phyloP scores from a whole-genome alignment of 2,797 vertebrate genomes.

The Trichosurus vulpecula region DNA sequence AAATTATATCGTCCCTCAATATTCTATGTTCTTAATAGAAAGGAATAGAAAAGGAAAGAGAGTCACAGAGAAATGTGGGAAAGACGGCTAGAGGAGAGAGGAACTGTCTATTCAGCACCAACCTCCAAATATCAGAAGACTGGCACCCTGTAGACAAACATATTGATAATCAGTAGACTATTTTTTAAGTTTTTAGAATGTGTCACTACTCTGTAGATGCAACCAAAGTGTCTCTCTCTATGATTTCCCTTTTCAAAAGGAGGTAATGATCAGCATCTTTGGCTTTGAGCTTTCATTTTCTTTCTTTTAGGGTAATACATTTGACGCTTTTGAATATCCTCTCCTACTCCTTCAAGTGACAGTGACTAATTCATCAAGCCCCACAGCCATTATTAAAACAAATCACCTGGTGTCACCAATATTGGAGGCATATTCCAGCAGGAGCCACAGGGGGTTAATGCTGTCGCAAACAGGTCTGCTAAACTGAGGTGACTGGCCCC shows the following conservation, averaged over 20 bases:
- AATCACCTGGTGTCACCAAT: conserved; percentile 19
- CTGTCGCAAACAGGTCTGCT: conserved; percentile 20
- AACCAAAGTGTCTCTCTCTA: not conserved
- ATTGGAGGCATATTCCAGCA: conserved; percentile 21
- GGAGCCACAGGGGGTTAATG: conserved; percentile 39
- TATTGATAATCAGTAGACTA: not conserved
- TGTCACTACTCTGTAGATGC: conserved; percentile 28
- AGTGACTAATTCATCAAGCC: conserved; percentile 66
- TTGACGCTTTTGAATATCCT: conserved; percentile 31
- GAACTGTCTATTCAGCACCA: conserved; percentile 25
- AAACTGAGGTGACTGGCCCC: conserved; percentile 45
- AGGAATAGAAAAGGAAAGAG: conserved; percentile 24
- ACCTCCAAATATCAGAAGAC: conserved; percentile 14
- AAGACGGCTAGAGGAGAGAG: not conserved
- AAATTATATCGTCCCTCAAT: conserved; percentile 21
- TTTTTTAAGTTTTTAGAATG: not conserved
- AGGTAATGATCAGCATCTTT: conserved; percentile 16
- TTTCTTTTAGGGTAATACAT: not conserved
- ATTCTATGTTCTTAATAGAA: conserved; percentile 32
- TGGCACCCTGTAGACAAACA: conserved; percentile 33
- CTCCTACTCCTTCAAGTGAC: conserved; percentile 20
- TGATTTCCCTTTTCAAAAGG: conserved; percentile 28
- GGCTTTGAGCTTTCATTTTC: conserved; percentile 30
- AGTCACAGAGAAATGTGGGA: not conserved
- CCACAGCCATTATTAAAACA: conserved; percentile 61